phyloP scores from a whole-genome alignment of 1,140 invertebrate species.

The Nilaparvata lugens region DNA sequence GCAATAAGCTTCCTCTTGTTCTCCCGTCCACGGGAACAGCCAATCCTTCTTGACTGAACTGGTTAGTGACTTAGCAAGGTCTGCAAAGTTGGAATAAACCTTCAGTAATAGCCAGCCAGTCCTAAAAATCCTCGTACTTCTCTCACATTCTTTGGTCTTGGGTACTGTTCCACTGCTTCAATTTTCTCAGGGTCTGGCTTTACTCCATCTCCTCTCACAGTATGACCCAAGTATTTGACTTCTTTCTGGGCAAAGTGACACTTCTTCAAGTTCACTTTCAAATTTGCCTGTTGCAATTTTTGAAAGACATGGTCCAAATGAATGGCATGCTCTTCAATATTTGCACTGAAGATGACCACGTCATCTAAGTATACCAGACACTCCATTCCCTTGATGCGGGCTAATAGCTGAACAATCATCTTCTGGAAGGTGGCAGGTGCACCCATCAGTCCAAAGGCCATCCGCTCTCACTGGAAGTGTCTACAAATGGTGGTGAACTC shows the following conservation, averaged over 20 bases:
- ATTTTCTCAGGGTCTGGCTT: conserved; percentile 32
- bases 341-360: conserved; percentile 30
- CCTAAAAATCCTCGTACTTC: conserved; percentile 39
- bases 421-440: conserved; percentile 16
- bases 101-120: conserved; percentile 34
- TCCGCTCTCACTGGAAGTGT: conserved; percentile 7
- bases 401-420: conserved; percentile 22
- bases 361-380: conserved; percentile 32
- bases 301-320: background rate
- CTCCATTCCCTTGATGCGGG: conserved; percentile 15
- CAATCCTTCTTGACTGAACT: too few species aligned
- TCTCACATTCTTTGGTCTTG: conserved; percentile 29
- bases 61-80: conserved; percentile 27
- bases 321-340: too few species aligned
- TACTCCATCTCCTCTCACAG: conserved; percentile 29
- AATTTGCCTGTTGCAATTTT: too few species aligned
- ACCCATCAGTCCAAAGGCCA: conserved; percentile 26
- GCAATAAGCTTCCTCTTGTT: background rate
- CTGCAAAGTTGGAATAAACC: conserved; percentile 32
- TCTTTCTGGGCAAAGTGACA: conserved; percentile 13
- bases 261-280: conserved; percentile 18
- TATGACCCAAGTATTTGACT: conserved; percentile 35
- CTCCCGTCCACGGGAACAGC: background rate
- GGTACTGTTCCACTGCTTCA: conserved; percentile 30
- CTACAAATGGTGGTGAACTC: conserved; percentile 11